Percentiles rank a stretch among this genome's conserved stretches.
Evolutionary conservation across 1,140 invertebrate species (phyloP).

Genomic region (Branchinecta lynchi): DNA sequence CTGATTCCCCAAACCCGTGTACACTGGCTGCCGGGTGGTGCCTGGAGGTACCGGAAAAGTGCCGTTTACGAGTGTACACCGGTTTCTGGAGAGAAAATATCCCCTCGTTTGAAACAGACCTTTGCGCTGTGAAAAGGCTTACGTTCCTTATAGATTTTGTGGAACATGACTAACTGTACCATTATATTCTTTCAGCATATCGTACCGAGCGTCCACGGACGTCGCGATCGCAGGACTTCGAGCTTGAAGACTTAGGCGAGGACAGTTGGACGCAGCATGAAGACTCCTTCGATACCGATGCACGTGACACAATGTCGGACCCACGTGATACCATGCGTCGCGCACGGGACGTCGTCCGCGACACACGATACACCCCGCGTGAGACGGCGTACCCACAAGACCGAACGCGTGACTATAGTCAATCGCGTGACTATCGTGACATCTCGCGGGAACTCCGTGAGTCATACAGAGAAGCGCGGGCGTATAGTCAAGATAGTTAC

Average conservation of each 20-base stretch:
- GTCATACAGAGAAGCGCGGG: not conserved
- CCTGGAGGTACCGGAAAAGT: no score
- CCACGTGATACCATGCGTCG: not conserved
- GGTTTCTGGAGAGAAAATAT: no score
- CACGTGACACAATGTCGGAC: not conserved
- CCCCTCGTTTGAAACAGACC: no score
- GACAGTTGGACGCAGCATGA: not conserved
- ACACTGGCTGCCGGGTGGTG: no score
- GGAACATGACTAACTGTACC: no score
- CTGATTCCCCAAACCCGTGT: no score
- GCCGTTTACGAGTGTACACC: no score
- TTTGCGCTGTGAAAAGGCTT: no score
- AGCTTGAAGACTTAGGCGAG: not conserved
- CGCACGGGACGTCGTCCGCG: not conserved
- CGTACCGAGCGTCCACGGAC: not conserved
- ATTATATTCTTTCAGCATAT: not conserved
- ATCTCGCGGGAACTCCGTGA: not conserved
- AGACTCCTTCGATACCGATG: not conserved
- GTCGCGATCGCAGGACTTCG: not conserved
- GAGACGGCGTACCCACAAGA: not conserved
- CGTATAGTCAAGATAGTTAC: slow-evolving; percentile 9
- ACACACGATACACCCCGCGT: not conserved
- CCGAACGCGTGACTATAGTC: not conserved
- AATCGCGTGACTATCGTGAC: not conserved
- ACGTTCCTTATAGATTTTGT: no score